phyloP scores from a whole-genome alignment of 2,797 vertebrate genomes.

The Sorex maritimensis region DNA sequence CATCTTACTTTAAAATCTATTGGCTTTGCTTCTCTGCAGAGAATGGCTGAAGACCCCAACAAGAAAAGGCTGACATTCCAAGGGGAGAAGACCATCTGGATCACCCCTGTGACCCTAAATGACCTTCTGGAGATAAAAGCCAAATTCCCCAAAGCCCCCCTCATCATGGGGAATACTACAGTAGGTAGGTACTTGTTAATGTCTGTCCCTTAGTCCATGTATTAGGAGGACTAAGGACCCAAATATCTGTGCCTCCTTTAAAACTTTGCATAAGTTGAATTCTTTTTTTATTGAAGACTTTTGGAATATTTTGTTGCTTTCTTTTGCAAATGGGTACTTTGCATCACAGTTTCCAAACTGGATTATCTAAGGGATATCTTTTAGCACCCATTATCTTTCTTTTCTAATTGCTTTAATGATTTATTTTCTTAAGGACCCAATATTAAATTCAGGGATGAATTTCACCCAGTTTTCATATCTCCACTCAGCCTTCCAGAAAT shows the following conservation, averaged over 20 bases:
- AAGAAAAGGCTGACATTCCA: slow-evolving; percentile 89
- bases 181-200: slow-evolving; percentile 89
- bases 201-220: background rate
- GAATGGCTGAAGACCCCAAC: slow-evolving; percentile 90
- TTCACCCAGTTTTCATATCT: slow-evolving; percentile 94
- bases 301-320: background rate
- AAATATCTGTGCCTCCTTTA: background rate
- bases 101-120: slow-evolving; percentile 92
- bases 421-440: slow-evolving; percentile 88
- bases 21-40: slow-evolving; percentile 85
- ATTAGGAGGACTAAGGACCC: background rate
- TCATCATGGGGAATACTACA: slow-evolving; percentile 95
- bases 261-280: background rate
- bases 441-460: slow-evolving; percentile 93
- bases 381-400: background rate
- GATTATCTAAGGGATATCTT: background rate
- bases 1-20: background rate
- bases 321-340: slow-evolving; percentile 5
- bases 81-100: slow-evolving; percentile 93
- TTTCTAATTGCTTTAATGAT: slow-evolving; percentile 55
- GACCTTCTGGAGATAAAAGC: slow-evolving; percentile 94
- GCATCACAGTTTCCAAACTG: background rate
- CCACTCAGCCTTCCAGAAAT: slow-evolving; percentile 92
- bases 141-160: slow-evolving; percentile 92
- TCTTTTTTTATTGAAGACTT: background rate